Evolutionary conservation across 2,797 vertebrate species (phyloP).

Genomic region (Eulemur mongoz): DNA sequence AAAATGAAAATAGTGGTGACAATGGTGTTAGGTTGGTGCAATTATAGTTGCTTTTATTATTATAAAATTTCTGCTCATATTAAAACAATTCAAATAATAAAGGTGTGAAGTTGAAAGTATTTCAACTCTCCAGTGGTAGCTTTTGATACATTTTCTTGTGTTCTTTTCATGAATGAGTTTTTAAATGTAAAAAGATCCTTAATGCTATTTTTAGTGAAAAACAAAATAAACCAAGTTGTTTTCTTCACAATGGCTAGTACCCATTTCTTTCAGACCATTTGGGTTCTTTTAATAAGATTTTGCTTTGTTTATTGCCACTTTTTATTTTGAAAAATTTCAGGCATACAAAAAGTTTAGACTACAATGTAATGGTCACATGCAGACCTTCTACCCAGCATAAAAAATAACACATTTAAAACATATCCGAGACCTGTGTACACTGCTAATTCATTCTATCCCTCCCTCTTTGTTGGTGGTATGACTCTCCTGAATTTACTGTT

Average conservation of each 20-base stretch:
- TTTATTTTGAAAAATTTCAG: background rate
- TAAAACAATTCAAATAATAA: background rate
- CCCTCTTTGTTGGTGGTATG: background rate
- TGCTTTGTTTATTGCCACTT: background rate
- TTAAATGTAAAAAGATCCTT: background rate
- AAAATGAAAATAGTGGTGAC: background rate
- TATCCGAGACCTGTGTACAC: background rate
- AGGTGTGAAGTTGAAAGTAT: background rate
- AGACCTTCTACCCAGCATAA: background rate
- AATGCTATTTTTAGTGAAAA: constrained; percentile 7
- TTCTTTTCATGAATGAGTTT: background rate
- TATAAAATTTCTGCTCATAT: background rate
- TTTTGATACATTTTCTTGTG: background rate
- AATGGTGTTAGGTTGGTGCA: background rate
- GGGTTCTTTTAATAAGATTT: constrained; percentile 27
- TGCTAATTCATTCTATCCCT: background rate
- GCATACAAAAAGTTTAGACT: background rate
- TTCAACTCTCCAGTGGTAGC: background rate
- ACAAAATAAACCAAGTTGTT: background rate
- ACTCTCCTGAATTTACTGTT: background rate
- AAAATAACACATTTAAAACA: background rate
- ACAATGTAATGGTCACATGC: background rate
- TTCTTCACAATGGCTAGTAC: background rate
- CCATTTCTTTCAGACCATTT: background rate
- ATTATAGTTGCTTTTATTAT: background rate